Percentiles rank a stretch among this genome's conserved stretches.
These are phyloP conservation scores for Triplophysa rosa DNA, from an alignment of 2,113 vertebrate species.

Conservation along the genomic window DNA sequence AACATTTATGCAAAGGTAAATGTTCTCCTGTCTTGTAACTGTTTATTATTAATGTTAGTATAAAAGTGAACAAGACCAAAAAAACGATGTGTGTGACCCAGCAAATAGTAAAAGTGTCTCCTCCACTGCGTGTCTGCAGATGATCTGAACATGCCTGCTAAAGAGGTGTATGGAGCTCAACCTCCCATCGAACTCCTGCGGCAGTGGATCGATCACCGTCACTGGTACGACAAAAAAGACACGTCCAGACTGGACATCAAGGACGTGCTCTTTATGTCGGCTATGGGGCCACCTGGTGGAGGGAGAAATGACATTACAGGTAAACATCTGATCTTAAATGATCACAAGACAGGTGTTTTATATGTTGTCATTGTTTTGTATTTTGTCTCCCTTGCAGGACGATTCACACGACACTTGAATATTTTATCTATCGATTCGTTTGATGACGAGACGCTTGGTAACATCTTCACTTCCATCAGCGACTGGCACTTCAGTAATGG, in stretches of 20 bases:
- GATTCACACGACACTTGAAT: slow-evolving; percentile 89
- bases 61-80: no score
- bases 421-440: slow-evolving; percentile 85
- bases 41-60: no score
- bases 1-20: background rate
- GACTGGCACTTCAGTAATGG: slow-evolving; percentile 91
- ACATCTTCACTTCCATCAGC: slow-evolving; percentile 85
- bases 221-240: slow-evolving; percentile 93
- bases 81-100: background rate
- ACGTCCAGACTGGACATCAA: slow-evolving; percentile 76
- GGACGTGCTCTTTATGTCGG: slow-evolving; percentile 82
- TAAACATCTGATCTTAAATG: slow-evolving; percentile 56
- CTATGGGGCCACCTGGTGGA: slow-evolving; percentile 92
- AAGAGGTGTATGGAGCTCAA: slow-evolving; percentile 90
- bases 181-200: slow-evolving; percentile 90
- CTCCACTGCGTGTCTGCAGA: slow-evolving; percentile 65
- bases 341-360: background rate
- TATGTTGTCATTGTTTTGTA: slow-evolving; percentile 8
- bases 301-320: slow-evolving; percentile 91
- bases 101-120: background rate
- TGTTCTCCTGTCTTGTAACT: no score
- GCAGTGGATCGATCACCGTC: slow-evolving; percentile 87
- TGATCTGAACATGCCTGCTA: slow-evolving; percentile 94
- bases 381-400: slow-evolving; percentile 70
- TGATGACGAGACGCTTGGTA: slow-evolving; percentile 83